phyloP scores from a whole-genome alignment of 2,113 vertebrate species.

The Galeopterus variegatus region DNA sequence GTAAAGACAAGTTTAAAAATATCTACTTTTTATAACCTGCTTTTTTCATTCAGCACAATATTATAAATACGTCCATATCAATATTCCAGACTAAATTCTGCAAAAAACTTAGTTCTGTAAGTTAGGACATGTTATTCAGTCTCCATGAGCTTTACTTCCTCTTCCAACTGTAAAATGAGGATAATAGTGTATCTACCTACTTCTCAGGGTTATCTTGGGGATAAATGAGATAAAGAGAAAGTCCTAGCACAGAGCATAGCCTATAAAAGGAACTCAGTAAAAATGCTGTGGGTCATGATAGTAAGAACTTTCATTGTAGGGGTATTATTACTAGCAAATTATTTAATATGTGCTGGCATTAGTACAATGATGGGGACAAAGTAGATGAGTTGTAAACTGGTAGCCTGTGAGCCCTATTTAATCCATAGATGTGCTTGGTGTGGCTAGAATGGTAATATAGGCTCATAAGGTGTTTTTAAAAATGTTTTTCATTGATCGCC shows the following conservation, averaged over 20 bases:
- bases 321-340: neutral
- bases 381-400: neutral
- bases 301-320: neutral
- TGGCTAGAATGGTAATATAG: neutral
- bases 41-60: neutral
- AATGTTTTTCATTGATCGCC: neutral
- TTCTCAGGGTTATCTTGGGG: neutral
- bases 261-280: neutral
- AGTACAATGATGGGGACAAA: neutral
- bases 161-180: neutral
- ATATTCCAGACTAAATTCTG: neutral
- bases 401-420: neutral
- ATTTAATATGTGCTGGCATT: neutral
- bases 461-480: neutral
- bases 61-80: neutral
- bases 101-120: neutral
- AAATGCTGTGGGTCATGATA: neutral
- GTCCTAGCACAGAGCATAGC: neutral
- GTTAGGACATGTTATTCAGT: neutral
- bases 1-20: neutral
- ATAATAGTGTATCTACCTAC: neutral
- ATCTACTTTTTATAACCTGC: neutral
- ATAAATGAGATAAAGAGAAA: conserved; percentile 3
- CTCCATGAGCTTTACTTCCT: neutral
- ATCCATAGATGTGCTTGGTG: neutral